Conservation (phyloP, 2,797 vertebrate genomes). For the Sebastolobus altivelis region DNA sequence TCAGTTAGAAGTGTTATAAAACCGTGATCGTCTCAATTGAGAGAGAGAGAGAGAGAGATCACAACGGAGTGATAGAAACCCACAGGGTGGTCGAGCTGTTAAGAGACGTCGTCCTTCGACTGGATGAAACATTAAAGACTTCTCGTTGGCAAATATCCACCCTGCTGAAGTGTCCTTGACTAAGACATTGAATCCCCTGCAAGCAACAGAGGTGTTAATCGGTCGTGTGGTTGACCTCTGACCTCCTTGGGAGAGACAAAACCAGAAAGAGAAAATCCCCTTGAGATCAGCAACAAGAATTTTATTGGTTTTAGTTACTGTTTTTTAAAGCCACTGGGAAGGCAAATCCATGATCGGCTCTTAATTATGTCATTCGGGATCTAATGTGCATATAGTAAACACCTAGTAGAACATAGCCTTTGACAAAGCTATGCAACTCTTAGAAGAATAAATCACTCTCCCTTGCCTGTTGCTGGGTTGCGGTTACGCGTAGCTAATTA, state of each 20-base stretch:
- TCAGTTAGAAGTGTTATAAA: slow-evolving; percentile 29
- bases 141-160: not conserved
- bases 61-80: slow-evolving; percentile 14
- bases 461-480: no score
- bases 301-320: not conserved
- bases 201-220: not conserved
- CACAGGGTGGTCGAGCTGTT: not conserved
- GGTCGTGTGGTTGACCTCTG: not conserved
- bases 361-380: no score
- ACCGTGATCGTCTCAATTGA: slow-evolving; percentile 30
- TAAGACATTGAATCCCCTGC: not conserved
- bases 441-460: no score
- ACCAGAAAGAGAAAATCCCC: not conserved
- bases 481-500: no score
- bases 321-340: no score
- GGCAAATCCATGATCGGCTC: no score
- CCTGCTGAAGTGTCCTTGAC: slow-evolving; percentile 1
- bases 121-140: not conserved
- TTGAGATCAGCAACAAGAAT: not conserved
- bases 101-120: not conserved
- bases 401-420: no score
- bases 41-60: not conserved
- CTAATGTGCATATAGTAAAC: not conserved
- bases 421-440: no score
- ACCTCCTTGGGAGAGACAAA: not conserved